phyloP scores from a whole-genome alignment of 2,888 invertebrate genomes.

The Dicycla oo region DNA sequence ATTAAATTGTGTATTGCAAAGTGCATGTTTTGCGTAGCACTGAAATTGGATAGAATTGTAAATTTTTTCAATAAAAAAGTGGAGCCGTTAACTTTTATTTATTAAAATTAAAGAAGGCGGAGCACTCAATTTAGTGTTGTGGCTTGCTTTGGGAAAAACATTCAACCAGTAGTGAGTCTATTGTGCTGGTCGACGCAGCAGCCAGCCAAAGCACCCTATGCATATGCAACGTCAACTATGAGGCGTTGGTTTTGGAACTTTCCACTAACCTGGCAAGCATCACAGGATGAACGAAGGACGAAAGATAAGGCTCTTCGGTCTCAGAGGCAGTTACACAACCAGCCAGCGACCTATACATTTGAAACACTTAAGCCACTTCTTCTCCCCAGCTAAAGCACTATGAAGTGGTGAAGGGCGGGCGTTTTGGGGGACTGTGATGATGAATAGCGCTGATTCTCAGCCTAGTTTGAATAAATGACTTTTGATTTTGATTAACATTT shows the following conservation, averaged over 20 bases:
- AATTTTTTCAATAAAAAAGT: not conserved
- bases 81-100: not conserved
- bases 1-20: slow-evolving; percentile 40
- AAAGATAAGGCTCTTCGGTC: too few relatives aligned
- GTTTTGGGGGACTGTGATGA: too few relatives aligned
- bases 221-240: not conserved
- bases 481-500: too few relatives aligned
- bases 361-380: too few relatives aligned
- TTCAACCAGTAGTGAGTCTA: not conserved
- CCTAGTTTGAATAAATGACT: too few relatives aligned
- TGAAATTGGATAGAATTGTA: not conserved
- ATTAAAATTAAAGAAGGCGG: not conserved
- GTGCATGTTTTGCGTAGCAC: slow-evolving; percentile 10
- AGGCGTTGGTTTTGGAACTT: not conserved
- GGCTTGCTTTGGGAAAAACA: not conserved
- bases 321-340: not conserved
- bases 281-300: not conserved
- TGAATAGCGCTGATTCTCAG: too few relatives aligned
- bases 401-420: too few relatives aligned
- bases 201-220: not conserved
- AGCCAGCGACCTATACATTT: not conserved
- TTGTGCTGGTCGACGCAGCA: not conserved
- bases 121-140: too few relatives aligned
- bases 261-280: not conserved
- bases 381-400: too few relatives aligned